Evolutionary conservation across 1,140 invertebrate species (phyloP).

Genomic region (Neodiprion virginianus): DNA sequence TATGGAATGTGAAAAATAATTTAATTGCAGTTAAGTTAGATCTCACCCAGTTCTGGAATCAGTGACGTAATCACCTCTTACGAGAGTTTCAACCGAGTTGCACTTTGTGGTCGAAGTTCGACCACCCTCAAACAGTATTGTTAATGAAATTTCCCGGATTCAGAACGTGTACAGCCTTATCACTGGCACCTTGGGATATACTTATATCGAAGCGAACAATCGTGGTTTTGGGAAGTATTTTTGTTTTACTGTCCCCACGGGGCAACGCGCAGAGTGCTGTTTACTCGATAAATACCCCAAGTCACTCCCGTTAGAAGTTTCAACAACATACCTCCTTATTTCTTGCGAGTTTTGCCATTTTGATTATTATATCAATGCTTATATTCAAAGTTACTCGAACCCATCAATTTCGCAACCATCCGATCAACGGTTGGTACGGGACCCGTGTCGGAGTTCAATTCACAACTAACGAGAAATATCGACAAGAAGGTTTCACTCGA

Average conservation of each 20-base stretch:
- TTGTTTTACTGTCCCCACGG: background rate
- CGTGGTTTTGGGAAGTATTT: background rate
- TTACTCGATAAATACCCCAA: background rate
- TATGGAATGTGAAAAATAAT: background rate
- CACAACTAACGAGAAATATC: too few relatives aligned
- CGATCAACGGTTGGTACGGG: too few relatives aligned
- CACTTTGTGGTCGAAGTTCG: background rate
- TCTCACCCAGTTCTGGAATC: background rate
- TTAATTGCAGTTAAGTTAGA: background rate
- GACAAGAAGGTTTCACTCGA: too few relatives aligned
- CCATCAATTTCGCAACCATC: too few relatives aligned
- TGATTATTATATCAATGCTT: too few relatives aligned
- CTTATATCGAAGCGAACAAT: background rate
- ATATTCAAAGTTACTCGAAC: too few relatives aligned
- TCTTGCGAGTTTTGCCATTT: too few relatives aligned
- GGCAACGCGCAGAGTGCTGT: background rate
- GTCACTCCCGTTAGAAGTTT: too few relatives aligned
- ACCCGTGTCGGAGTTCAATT: too few relatives aligned
- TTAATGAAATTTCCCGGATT: background rate
- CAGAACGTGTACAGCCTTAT: background rate
- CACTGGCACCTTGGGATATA: background rate
- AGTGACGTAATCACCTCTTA: background rate
- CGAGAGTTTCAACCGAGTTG: background rate
- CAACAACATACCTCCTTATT: too few relatives aligned
- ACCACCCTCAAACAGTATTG: background rate